Percentiles rank a stretch among this genome's conserved stretches.
phyloP scores from a whole-genome alignment of 2,888 invertebrate genomes.

The Drosophila dives region DNA sequence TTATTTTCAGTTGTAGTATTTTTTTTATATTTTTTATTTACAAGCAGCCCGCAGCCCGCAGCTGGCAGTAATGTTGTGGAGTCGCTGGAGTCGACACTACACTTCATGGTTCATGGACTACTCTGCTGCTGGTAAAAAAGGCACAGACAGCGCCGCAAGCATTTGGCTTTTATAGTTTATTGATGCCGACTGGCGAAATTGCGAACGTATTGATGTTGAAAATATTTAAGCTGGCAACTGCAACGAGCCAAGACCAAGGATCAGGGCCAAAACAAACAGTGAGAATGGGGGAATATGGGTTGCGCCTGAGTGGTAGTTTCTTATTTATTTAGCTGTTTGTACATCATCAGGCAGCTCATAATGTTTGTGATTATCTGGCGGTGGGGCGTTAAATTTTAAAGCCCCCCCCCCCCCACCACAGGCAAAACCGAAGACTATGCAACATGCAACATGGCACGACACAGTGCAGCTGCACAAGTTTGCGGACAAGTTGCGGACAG shows the following conservation, averaged over 20 bases:
- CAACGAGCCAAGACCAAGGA: conserved; percentile 1
- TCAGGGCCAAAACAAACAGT: conserved; percentile 2
- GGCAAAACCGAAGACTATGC: conserved; percentile 11
- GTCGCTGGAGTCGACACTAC: conserved; percentile 16
- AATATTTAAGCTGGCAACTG: conserved; percentile 62
- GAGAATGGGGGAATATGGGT: not conserved
- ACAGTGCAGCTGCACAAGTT: conserved; percentile 38
- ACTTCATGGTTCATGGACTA: conserved; percentile 11
- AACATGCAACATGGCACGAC: conserved; percentile 13
- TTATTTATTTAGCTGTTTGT: conserved; percentile 73
- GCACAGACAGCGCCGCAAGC: conserved; percentile 65
- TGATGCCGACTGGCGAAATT: conserved; percentile 73
- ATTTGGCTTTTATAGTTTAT: conserved; percentile 78
- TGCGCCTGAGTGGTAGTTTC: conserved; percentile 21
- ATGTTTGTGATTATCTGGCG: conserved; percentile 64
- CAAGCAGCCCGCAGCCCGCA: conserved; percentile 58
- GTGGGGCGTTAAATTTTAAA: conserved; percentile 60
- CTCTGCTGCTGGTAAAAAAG: conserved; percentile 39
- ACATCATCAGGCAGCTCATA: conserved; percentile 74
- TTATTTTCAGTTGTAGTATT: conserved; percentile 36
- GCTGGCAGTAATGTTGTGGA: conserved; percentile 14
- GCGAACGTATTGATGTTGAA: conserved; percentile 72
- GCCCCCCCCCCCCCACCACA: conserved; percentile 6
- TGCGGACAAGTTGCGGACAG: conserved; percentile 64
- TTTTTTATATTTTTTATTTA: conserved; percentile 39